phyloP scores from a whole-genome alignment of 2,888 invertebrate genomes.

The Limenitis arthemis region DNA sequence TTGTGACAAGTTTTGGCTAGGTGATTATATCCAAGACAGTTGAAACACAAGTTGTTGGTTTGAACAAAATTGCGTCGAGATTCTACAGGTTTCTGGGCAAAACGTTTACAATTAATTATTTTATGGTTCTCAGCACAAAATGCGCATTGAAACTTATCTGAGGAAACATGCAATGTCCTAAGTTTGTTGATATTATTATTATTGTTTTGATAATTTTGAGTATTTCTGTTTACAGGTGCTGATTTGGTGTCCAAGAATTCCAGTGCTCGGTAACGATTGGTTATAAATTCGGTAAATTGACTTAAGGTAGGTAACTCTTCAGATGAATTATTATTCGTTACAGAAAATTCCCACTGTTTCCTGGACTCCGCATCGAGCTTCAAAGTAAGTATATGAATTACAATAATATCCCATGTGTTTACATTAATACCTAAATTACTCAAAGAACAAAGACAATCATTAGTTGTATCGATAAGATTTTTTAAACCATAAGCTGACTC shows the following conservation, averaged over 20 bases:
- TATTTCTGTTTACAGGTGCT: background rate
- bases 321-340: slow-evolving; percentile 2
- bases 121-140: background rate
- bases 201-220: background rate
- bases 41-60: background rate
- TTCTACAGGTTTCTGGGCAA: background rate
- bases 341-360: slow-evolving; percentile 11
- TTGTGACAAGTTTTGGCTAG: background rate
- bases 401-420: slow-evolving; percentile 10
- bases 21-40: background rate
- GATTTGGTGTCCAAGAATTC: slow-evolving; percentile 2
- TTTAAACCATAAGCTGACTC: slow-evolving; percentile 9
- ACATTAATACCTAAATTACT: slow-evolving; percentile 12
- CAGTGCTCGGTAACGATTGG: slow-evolving; percentile 6
- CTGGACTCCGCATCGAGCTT: slow-evolving; percentile 14
- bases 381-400: slow-evolving; percentile 10
- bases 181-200: background rate
- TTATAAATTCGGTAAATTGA: slow-evolving; percentile 7
- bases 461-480: slow-evolving; percentile 20
- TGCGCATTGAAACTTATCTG: background rate
- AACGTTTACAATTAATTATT: background rate
- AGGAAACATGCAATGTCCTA: background rate
- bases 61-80: background rate
- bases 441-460: slow-evolving; percentile 20
- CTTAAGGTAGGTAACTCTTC: slow-evolving; percentile 7